Base-by-base conservation (phyloP, 2,113 vertebrate species). In the Embiotoca jacksoni region DNA sequence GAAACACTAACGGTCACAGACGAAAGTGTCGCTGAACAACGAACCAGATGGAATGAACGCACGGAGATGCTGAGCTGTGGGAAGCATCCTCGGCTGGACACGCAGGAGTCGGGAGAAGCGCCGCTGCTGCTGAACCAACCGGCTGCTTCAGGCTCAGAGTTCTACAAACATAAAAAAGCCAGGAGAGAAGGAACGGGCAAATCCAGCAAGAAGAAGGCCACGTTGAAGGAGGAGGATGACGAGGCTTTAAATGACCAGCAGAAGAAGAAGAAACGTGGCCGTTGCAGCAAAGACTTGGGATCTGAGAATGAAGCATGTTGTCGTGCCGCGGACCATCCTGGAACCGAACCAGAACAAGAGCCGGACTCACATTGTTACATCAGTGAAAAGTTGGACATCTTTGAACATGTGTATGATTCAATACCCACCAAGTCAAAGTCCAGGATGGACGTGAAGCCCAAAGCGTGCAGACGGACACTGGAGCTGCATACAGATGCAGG, bases 81-180 rank as follows among this genome's bases (percentile, higher is more conserved):
- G 44, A 88, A 91, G 63, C 81, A 77, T 30, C 61, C 78, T 1
- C 46, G 76, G 72, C 31, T 13, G 10, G 57, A 63, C 36, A 62
- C 44, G n/a, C 44, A 59, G 46, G 72, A 78, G 15, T 15, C 49
- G 15, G 65, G 11, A 49, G 8, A 75, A 56, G 1, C 16, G 75
- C 50, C 11, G 3, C 53, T 44, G 44, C 53, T 10, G 3, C 47
- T 36, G 16, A 56, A 88, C 13, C 9, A 33, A 15, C 54, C 58
- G 2, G 0, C 4, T 1, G 5, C 52, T 3, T 47, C 58, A 32
- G 54, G 5, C 4, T 7, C 64, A 6, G 81, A 58, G 14, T 32
- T 73, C 72, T 58, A 67, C 9, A 89, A 79, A 69, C 31, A 72
- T 5, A 92, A 91, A 59, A 93, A 88, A 72, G 56, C 58, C 31